Percentiles rank a stretch among this genome's conserved stretches.
phyloP scores from a whole-genome alignment of 2,113 vertebrate species.

The Megaceryle maxima region DNA sequence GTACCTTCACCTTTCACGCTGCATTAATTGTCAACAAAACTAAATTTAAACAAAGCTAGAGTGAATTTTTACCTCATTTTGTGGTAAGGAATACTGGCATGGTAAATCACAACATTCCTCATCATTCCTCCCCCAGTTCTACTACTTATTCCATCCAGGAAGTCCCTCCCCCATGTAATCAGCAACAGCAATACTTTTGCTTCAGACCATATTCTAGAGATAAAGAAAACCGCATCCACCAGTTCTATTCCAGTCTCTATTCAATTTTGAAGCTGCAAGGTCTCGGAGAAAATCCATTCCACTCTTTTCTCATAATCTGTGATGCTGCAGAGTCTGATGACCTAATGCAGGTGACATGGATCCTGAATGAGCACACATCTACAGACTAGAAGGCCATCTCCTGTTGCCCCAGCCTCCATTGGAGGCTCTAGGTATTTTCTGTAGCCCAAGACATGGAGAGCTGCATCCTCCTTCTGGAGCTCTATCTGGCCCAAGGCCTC shows the following conservation, averaged over 20 bases:
- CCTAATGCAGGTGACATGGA: not conserved
- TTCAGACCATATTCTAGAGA: not conserved
- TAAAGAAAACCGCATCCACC: not conserved
- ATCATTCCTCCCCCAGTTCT: not conserved
- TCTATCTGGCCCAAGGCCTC: not conserved
- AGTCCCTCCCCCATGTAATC: not conserved
- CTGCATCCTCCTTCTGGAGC: not conserved
- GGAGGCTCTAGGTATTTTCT: not conserved
- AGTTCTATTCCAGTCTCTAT: not conserved
- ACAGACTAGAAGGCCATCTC: not conserved
- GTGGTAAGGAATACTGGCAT: not conserved
- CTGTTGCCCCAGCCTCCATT: not conserved
- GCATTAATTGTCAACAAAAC: not conserved
- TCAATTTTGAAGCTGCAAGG: not conserved
- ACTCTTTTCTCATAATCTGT: not conserved
- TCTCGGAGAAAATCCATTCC: not conserved
- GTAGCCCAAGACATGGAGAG: not conserved
- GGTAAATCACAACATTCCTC: not conserved
- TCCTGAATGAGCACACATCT: not conserved
- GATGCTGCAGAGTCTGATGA: not conserved
- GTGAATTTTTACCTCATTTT: not conserved
- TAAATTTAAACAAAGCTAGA: not conserved
- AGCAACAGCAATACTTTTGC: not conserved
- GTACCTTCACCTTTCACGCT: not conserved
- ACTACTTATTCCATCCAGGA: not conserved